Percentiles rank a stretch among this genome's conserved stretches.
Evolutionary conservation across 2,113 vertebrate genomes (phyloP).

Genomic region (Pardalotus punctatus): DNA sequence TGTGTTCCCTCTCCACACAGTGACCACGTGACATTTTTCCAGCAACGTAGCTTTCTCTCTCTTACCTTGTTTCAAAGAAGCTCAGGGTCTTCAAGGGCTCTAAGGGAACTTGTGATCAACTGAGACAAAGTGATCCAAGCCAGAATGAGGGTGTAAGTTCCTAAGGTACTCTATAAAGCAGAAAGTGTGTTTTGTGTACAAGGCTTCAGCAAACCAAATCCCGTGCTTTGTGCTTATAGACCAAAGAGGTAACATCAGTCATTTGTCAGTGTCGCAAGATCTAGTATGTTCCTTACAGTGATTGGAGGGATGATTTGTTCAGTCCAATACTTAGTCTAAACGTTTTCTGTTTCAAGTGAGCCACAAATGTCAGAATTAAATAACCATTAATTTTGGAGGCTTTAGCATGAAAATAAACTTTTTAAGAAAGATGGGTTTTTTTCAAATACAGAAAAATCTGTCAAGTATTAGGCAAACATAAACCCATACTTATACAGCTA

Average conservation of each 20-base stretch:
- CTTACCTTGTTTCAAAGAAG: not conserved
- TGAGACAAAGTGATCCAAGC: not conserved
- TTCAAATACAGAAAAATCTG: not conserved
- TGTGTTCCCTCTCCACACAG: not conserved
- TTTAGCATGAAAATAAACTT: not conserved
- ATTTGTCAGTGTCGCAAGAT: not conserved
- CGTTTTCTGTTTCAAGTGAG: not conserved
- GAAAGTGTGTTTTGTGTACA: not conserved
- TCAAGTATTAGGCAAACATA: not conserved
- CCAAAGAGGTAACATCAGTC: not conserved
- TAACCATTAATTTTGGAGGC: not conserved
- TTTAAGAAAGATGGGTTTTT: not conserved
- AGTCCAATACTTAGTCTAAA: not conserved
- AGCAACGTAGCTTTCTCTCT: not conserved
- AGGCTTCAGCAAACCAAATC: not conserved
- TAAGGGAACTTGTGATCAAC: not conserved
- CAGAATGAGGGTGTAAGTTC: not conserved
- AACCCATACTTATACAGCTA: not conserved
- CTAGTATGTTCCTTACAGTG: not conserved
- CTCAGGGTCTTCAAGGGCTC: not conserved
- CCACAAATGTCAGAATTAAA: not conserved
- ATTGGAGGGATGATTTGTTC: not conserved
- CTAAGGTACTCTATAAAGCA: not conserved
- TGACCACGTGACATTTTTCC: fast-evolving
- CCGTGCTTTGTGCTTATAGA: not conserved